These are phyloP conservation scores for Chloroceryle inda DNA, from an alignment of 2,797 vertebrate species.

Conservation along the genomic window DNA sequence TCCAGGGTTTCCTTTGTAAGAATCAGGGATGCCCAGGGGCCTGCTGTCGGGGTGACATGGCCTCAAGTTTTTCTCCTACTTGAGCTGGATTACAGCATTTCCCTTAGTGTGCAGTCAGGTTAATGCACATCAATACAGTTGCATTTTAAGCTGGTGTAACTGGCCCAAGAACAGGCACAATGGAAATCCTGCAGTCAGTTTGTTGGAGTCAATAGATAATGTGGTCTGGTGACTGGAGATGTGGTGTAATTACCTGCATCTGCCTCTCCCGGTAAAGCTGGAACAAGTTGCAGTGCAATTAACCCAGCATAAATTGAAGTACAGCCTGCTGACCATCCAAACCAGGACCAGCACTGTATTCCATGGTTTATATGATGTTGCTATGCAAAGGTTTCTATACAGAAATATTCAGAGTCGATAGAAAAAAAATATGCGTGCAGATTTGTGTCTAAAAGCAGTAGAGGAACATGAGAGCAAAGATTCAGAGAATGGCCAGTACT, in stretches of 20 bases:
- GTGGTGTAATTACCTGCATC: not conserved
- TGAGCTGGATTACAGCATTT: not conserved
- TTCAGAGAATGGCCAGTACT: not conserved
- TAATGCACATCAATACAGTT: not conserved
- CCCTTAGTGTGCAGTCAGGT: not conserved
- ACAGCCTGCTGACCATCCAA: not conserved
- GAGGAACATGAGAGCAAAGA: not conserved
- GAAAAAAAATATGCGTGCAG: not conserved
- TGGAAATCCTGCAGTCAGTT: not conserved
- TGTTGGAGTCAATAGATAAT: not conserved
- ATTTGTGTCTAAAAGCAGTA: not conserved
- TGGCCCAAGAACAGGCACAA: not conserved
- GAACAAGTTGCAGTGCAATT: not conserved
- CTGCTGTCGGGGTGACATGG: accelerated
- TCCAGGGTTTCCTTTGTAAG: not conserved
- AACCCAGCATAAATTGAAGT: not conserved
- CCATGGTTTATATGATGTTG: not conserved
- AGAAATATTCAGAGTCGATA: not conserved
- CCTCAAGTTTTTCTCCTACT: not conserved
- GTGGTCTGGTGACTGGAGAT: not conserved
- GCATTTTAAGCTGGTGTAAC: not conserved
- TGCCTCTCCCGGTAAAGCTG: not conserved
- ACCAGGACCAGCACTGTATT: not conserved
- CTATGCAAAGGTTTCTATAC: not conserved
- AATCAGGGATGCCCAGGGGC: not conserved